These are phyloP conservation scores for Leptinotarsa tumamoca DNA, from an alignment of 2,888 invertebrate genomes.

Conservation along the genomic window DNA sequence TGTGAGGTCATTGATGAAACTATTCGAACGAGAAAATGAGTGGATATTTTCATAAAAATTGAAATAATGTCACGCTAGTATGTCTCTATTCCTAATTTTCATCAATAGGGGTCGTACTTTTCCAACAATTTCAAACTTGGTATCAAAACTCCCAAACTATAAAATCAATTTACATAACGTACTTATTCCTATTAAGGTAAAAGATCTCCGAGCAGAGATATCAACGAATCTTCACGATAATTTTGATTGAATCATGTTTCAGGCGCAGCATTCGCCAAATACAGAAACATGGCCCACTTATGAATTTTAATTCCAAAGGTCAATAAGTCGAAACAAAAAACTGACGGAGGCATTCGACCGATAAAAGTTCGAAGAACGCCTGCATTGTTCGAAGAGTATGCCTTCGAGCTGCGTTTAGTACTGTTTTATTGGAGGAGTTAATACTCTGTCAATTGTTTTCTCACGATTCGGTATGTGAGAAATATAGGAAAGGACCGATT, in stretches of 20 bases:
- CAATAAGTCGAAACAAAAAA: slow-evolving; percentile 17
- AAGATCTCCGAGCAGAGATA: slow-evolving; percentile 19
- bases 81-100: too few relatives aligned
- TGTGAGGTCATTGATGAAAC: too few relatives aligned
- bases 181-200: slow-evolving; percentile 16
- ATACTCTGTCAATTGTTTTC: slow-evolving; percentile 7
- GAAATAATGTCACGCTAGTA: too few relatives aligned
- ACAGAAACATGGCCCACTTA: slow-evolving; percentile 30
- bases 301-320: slow-evolving; percentile 23
- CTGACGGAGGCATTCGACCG: slow-evolving; percentile 10
- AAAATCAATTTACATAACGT: slow-evolving; percentile 6
- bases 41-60: too few relatives aligned
- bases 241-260: slow-evolving; percentile 31
- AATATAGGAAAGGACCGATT: too few relatives aligned
- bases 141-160: not conserved
- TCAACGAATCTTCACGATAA: slow-evolving; percentile 28
- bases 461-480: not conserved
- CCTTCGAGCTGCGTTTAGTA: not conserved
- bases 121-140: not conserved
- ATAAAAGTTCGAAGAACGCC: slow-evolving; percentile 9
- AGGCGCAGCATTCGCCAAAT: slow-evolving; percentile 28
- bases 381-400: slow-evolving; percentile 11
- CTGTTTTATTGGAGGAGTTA: slow-evolving; percentile 4
- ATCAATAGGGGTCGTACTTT: too few relatives aligned
- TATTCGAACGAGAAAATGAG: too few relatives aligned